Evolutionary conservation across 2,888 invertebrate species (phyloP).

Genomic region (Drosophila robusta): DNA sequence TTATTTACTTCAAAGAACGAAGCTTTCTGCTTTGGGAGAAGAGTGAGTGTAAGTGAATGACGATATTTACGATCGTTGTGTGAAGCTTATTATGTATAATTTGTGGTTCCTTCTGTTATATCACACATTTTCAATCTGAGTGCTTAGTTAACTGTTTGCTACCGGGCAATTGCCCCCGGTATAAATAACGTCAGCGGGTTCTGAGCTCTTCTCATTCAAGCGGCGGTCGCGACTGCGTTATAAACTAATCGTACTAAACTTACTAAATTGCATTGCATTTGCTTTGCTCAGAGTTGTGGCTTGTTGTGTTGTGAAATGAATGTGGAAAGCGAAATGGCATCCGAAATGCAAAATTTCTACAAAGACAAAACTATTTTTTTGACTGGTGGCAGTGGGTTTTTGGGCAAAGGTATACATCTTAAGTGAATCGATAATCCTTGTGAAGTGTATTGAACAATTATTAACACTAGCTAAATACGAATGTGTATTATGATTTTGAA

Average conservation of each 20-base stretch:
- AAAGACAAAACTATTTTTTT: conserved; percentile 87
- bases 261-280: neutral
- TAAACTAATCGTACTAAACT: neutral
- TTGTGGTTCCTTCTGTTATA: conserved; percentile 30
- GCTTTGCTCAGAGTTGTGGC: neutral
- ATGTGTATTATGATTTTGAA: no score
- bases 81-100: conserved; percentile 17
- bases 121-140: conserved; percentile 9
- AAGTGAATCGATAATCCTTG: neutral
- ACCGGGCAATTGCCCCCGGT: conserved; percentile 13
- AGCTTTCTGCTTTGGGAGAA: neutral
- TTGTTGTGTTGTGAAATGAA: conserved; percentile 3
- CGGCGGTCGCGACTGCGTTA: conserved; percentile 23
- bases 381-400: conserved; percentile 87
- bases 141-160: conserved; percentile 10
- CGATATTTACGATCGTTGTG: conserved; percentile 12
- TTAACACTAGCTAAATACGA: no score
- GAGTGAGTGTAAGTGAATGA: conserved; percentile 5
- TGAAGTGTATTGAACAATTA: neutral
- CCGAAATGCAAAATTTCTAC: conserved; percentile 87
- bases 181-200: conserved; percentile 54
- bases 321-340: conserved; percentile 37
- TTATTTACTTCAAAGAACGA: neutral
- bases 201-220: conserved; percentile 44
- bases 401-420: conserved; percentile 83